Percentiles rank a stretch among this genome's conserved stretches.
Conservation (phyloP, 2,113 vertebrate species). For the Excalfactoria chinensis region DNA sequence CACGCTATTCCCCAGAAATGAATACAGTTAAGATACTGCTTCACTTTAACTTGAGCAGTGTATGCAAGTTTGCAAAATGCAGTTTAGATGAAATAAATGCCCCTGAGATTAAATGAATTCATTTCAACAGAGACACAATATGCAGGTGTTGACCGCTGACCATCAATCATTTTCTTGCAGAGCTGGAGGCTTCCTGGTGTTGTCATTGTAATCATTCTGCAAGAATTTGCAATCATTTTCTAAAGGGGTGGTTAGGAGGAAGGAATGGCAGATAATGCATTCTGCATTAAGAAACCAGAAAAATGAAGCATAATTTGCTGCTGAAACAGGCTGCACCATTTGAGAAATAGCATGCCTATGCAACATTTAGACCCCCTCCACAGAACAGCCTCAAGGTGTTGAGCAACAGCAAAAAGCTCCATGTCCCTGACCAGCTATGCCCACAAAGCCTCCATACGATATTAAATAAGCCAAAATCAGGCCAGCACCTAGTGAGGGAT, state of each 20-base stretch:
- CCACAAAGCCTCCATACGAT: neutral
- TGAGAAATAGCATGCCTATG: neutral
- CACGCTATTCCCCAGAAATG: conserved; percentile 5
- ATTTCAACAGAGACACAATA: neutral
- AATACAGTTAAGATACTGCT: neutral
- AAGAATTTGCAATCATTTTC: conserved; percentile 37
- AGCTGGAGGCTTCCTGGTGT: neutral
- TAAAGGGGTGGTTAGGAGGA: neutral
- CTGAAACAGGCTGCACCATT: neutral
- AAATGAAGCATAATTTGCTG: neutral
- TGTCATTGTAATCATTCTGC: neutral
- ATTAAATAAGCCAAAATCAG: neutral
- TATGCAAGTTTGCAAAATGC: conserved; percentile 33
- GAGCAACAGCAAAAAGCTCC: rapidly evolving
- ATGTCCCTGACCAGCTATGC: neutral
- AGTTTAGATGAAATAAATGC: conserved; percentile 35
- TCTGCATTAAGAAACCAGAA: neutral
- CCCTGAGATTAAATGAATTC: conserved; percentile 26
- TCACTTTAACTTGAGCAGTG: neutral
- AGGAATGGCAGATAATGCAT: neutral
- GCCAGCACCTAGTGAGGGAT: neutral
- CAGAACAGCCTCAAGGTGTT: neutral
- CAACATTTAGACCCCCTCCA: neutral
- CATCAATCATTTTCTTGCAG: conserved; percentile 47
- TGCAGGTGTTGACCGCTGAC: conserved; percentile 19